Evolutionary conservation across 2,888 invertebrate species (phyloP).

Genomic region (Cheilosia soror): DNA sequence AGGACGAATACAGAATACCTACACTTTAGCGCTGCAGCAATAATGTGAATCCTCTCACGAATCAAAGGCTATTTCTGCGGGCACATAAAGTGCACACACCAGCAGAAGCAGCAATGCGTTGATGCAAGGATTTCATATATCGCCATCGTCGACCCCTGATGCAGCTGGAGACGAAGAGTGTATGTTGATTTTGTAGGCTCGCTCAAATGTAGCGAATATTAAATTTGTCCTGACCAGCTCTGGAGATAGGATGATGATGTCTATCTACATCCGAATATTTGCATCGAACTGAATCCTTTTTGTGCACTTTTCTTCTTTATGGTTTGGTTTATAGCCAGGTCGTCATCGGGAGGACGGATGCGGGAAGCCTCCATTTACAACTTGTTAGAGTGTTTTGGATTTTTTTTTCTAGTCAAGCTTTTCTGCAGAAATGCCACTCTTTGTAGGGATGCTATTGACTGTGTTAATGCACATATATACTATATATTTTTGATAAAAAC

Average conservation of each 20-base stretch:
- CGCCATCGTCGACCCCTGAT: not conserved
- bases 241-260: constrained; percentile 57
- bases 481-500: constrained; percentile 1
- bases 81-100: constrained; percentile 72
- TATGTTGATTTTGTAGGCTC: constrained; percentile 52
- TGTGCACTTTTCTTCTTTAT: constrained; percentile 52
- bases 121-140: constrained; percentile 46
- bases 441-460: constrained; percentile 59
- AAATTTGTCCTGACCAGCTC: constrained; percentile 65
- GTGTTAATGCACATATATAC: constrained; percentile 32
- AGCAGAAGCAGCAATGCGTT: constrained; percentile 40
- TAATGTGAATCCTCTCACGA: constrained; percentile 73
- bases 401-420: constrained; percentile 11
- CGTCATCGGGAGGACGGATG: not conserved
- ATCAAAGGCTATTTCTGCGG: constrained; percentile 75
- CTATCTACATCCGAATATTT: constrained; percentile 71
- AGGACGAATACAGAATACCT: not conserved
- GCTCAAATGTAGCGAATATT: constrained; percentile 66
- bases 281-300: constrained; percentile 65
- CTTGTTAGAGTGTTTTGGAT: constrained; percentile 56
- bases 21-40: constrained; percentile 64
- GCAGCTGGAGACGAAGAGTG: not conserved
- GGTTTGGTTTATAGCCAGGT: constrained; percentile 24
- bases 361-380: constrained; percentile 56
- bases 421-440: constrained; percentile 45